Conservation (phyloP, 2,888 invertebrate species). For the Cancer borealis region DNA sequence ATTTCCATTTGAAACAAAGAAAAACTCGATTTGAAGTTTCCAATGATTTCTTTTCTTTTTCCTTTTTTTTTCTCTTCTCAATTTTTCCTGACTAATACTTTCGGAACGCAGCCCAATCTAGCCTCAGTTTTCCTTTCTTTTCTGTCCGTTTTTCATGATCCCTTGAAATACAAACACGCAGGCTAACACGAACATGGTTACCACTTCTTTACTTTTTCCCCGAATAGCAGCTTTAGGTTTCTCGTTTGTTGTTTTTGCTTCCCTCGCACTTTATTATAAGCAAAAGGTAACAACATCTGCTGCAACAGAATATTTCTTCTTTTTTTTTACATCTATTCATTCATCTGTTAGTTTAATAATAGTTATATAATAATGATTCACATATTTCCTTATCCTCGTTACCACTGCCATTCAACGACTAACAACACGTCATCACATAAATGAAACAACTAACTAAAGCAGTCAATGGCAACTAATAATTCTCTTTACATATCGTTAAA, state of each 20-base stretch:
- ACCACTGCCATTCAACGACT: background rate
- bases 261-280: background rate
- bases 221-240: background rate
- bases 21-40: background rate
- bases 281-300: background rate
- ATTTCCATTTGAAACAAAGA: conserved; percentile 14
- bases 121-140: conserved; percentile 6
- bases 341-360: background rate
- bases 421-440: background rate
- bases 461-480: background rate
- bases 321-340: background rate
- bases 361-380: background rate
- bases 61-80: background rate
- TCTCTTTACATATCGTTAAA: background rate
- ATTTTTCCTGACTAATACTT: background rate
- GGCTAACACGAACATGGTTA: background rate
- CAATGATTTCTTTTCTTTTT: background rate
- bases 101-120: background rate
- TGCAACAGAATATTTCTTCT: background rate
- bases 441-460: background rate
- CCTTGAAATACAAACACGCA: conserved; percentile 18
- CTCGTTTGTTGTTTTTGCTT: background rate
- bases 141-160: background rate
- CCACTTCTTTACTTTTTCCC: background rate
- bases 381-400: background rate